Evolutionary conservation across 2,113 vertebrate species (phyloP).

Genomic region (Aleadryas rufinucha): DNA sequence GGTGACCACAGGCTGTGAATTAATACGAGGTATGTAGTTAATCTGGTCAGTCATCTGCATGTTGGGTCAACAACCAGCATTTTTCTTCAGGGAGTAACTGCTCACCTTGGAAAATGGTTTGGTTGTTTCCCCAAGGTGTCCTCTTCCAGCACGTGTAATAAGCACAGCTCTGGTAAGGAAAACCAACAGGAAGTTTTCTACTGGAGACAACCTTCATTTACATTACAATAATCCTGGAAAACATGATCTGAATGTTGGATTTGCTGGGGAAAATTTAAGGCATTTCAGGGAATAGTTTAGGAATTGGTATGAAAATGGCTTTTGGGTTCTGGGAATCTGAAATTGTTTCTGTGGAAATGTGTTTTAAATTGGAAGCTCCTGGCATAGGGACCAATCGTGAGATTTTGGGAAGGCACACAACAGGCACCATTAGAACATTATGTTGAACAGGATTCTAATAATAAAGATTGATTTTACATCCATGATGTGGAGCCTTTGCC

Average conservation of each 20-base stretch:
- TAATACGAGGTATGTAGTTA: neutral
- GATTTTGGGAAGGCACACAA: neutral
- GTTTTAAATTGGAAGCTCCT: neutral
- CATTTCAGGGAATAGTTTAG: neutral
- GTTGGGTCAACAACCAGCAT: accelerated
- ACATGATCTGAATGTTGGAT: neutral
- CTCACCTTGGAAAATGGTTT: neutral
- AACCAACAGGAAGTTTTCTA: neutral
- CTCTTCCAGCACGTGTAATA: neutral
- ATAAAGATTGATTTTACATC: neutral
- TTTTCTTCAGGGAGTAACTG: neutral
- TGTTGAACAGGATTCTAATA: neutral
- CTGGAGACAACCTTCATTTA: neutral
- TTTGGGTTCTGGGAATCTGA: neutral
- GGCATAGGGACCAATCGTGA: neutral
- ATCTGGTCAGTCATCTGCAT: neutral
- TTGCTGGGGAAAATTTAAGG: neutral
- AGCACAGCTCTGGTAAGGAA: neutral
- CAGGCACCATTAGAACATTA: neutral
- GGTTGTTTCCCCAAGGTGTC: neutral
- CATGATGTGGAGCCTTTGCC: neutral
- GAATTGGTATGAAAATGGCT: neutral
- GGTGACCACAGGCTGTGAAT: neutral
- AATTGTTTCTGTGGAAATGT: neutral
- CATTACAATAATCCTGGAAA: neutral